These are phyloP conservation scores for Agonopterix heracliana DNA, from an alignment of 2,888 invertebrate species.

Conservation along the genomic window DNA sequence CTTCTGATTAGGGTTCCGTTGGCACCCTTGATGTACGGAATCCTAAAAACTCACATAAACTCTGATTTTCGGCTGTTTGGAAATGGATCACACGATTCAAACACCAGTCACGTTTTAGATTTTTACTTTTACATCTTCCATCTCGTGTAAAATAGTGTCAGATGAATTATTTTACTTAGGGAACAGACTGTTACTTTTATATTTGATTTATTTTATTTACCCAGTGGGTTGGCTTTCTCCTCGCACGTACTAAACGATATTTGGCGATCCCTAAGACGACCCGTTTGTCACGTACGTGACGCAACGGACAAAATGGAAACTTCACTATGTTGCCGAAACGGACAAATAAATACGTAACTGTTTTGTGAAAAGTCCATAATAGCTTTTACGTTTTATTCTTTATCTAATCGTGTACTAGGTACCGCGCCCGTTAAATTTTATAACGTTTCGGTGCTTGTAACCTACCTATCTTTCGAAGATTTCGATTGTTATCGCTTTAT, in stretches of 20 bases:
- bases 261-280: slow-evolving; percentile 75
- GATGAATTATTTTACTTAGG: slow-evolving; percentile 45
- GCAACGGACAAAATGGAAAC: slow-evolving; percentile 66
- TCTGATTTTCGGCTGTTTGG: too few species aligned
- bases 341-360: slow-evolving; percentile 66
- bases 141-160: slow-evolving; percentile 27
- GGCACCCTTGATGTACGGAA: too few species aligned
- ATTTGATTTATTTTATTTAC: slow-evolving; percentile 76
- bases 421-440: too few species aligned
- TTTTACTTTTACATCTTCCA: too few species aligned
- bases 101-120: too few species aligned
- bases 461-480: too few species aligned
- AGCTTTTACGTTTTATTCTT: neutral
- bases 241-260: slow-evolving; percentile 75
- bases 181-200: slow-evolving; percentile 66
- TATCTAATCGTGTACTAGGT: neutral
- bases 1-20: too few species aligned
- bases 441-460: too few species aligned
- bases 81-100: too few species aligned
- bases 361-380: slow-evolving; percentile 46
- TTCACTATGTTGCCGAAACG: slow-evolving; percentile 61
- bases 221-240: slow-evolving; percentile 65
- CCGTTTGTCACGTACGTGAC: slow-evolving; percentile 74
- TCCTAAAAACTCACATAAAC: too few species aligned
- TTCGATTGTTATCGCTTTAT: too few species aligned